Evolutionary conservation across 1,140 invertebrate species (phyloP).

Genomic region (Drosophila auraria): DNA sequence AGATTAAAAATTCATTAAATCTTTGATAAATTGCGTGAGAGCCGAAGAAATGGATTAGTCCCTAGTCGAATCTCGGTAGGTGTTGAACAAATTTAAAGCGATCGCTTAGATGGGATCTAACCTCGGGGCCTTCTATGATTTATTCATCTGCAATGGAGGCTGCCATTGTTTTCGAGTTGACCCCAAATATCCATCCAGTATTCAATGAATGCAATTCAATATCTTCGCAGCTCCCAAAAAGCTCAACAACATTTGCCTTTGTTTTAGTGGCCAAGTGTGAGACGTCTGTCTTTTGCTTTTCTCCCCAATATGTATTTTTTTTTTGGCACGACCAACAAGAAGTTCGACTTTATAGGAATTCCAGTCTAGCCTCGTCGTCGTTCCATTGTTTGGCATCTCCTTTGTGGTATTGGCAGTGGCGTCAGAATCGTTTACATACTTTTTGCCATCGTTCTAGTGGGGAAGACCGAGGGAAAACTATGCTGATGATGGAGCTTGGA

Average conservation of each 20-base stretch:
- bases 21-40: slow-evolving; percentile 69
- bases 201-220: slow-evolving; percentile 49
- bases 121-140: slow-evolving; percentile 26
- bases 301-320: slow-evolving; percentile 10
- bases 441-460: slow-evolving; percentile 5
- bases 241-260: slow-evolving; percentile 61
- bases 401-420: slow-evolving; percentile 57
- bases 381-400: slow-evolving; percentile 57
- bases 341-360: slow-evolving; percentile 65
- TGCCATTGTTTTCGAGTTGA: slow-evolving; percentile 11
- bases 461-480: slow-evolving; percentile 32
- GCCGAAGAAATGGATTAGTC: slow-evolving; percentile 47
- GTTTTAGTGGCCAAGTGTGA: slow-evolving; percentile 45
- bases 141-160: slow-evolving; percentile 29
- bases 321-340: slow-evolving; percentile 67
- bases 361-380: slow-evolving; percentile 48
- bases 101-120: slow-evolving; percentile 47
- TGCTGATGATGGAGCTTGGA: slow-evolving; percentile 61
- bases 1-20: slow-evolving; percentile 81
- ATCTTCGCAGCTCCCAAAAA: slow-evolving; percentile 30
- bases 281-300: slow-evolving; percentile 54
- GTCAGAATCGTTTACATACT: slow-evolving; percentile 67
- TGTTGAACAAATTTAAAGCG: slow-evolving; percentile 71
- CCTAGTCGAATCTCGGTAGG: slow-evolving; percentile 44
- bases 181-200: slow-evolving; percentile 11